Conservation (phyloP, 2,113 vertebrate genomes). For the Rhynchomys soricoides region DNA sequence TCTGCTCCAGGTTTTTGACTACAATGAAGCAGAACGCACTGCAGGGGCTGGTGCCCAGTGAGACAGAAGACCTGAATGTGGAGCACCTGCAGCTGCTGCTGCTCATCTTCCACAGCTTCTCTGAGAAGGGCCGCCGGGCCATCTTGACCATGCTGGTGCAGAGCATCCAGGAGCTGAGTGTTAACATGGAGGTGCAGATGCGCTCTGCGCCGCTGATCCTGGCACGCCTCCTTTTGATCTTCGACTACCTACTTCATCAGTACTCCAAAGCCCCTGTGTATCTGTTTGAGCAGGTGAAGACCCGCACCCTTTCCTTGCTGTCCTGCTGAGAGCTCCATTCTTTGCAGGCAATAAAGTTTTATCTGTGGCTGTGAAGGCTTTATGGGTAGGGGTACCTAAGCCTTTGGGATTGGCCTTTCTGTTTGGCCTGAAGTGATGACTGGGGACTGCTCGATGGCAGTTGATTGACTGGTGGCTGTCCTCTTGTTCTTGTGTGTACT, state of each 20-base stretch:
- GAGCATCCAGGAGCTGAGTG: slow-evolving; percentile 92
- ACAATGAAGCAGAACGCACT: slow-evolving; percentile 95
- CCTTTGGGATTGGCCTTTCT: background rate
- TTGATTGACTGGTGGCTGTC: background rate
- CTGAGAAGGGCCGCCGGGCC: slow-evolving; percentile 90
- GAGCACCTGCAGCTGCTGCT: slow-evolving; percentile 98
- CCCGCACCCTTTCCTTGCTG: background rate
- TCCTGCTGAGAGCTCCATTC: background rate
- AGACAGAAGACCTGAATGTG: slow-evolving; percentile 95
- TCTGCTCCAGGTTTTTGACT: slow-evolving; percentile 91
- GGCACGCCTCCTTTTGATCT: slow-evolving; percentile 94
- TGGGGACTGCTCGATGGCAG: background rate
- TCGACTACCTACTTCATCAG: slow-evolving; percentile 97
- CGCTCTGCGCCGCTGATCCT: slow-evolving; percentile 92
- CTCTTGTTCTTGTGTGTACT: background rate
- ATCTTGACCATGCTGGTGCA: slow-evolving; percentile 92
- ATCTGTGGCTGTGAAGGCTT: background rate
- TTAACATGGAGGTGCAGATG: slow-evolving; percentile 90
- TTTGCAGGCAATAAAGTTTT: background rate
- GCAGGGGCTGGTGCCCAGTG: slow-evolving; percentile 91
- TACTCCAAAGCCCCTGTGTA: slow-evolving; percentile 95
- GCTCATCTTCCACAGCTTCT: slow-evolving; percentile 97
- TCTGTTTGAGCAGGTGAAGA: slow-evolving; percentile 95
- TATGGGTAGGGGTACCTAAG: background rate
- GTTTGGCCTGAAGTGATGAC: background rate